Evolutionary conservation across 1,140 invertebrate genomes (phyloP), one percentile per base, ranked within the genome.

Genomic region (Papilio dardanus): DNA sequence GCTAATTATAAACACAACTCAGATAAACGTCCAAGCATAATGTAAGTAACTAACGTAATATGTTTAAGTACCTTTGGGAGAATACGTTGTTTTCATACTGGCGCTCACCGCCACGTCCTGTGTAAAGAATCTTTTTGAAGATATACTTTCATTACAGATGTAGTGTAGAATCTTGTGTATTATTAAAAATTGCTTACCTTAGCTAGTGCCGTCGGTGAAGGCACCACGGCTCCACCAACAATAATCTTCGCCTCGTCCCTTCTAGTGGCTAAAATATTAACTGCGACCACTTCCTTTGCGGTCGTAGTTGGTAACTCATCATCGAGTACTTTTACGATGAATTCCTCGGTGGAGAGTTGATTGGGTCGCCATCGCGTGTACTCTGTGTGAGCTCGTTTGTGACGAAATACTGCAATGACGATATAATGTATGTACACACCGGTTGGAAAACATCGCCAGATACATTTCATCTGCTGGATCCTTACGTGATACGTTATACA

Each of bases 301-400:
- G 58, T 78, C 14, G 80, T 30, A 16, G 83, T 84, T 42, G 85
- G 74, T 35, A 90, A 50, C 16, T 91, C 91, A 65, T 93, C 91
- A 71, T 93, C 91, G 66, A 91, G 86, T 76, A 93, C 86, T 83
- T 92, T 91, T 16, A 93, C 90, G 71, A 93, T 85, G 68, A 93
- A 93, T 74, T 91, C 87, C 76, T 78, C 79, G 42, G 86, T 89
- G 5, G 86, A 87, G 66, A 88, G 86, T 75, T 74, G 65, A 77
- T 86, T 89, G 10, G 84, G 78, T 31, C 77, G 77, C 91, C 91
- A 93, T 58, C 91, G 81, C 19, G 88, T 92, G 46, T 93, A 93
- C 46, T 93, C 89, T 28, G 76, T 74, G 12, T 77, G 75, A 67
- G 86, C 82, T 76, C 91, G 84, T 84, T 91, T 92, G 62, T 79